Conservation (phyloP, 2,797 vertebrate genomes). For the Myotis myotis region DNA sequence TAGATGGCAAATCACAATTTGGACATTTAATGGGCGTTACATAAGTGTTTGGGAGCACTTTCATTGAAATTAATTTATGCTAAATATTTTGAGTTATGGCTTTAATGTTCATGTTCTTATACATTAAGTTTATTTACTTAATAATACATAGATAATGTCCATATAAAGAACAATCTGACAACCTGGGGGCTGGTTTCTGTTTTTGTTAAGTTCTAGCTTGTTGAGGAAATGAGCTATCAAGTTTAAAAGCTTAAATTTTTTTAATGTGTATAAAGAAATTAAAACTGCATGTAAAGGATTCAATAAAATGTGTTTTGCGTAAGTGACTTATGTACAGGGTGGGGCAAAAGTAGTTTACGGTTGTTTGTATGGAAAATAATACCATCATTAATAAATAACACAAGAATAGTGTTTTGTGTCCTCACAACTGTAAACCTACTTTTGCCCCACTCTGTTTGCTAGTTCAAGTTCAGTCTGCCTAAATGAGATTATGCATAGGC, state of each 20-base stretch:
- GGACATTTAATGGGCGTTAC: neutral
- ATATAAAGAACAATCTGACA: neutral
- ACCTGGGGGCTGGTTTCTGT: neutral
- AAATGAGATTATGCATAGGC: neutral
- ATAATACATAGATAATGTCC: neutral
- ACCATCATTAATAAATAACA: too few relatives aligned
- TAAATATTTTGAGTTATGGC: neutral
- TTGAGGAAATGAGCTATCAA: neutral
- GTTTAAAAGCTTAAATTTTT: constrained; percentile 14
- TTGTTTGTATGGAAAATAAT: neutral
- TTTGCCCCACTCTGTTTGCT: neutral
- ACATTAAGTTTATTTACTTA: neutral
- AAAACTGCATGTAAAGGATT: neutral
- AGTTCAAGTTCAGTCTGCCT: neutral
- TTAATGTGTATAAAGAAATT: neutral
- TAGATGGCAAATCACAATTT: neutral
- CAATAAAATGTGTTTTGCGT: neutral
- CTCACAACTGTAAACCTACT: neutral
- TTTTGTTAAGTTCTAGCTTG: neutral
- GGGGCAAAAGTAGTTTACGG: neutral
- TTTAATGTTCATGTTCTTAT: constrained; percentile 6
- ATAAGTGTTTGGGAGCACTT: neutral
- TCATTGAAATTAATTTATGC: constrained; percentile 23
- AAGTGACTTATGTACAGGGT: neutral
- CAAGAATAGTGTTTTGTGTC: neutral